Evolutionary conservation across 2,113 vertebrate genomes (phyloP), one percentile per base, ranked within the genome.

Genomic region (Dromaius novaehollandiae): DNA sequence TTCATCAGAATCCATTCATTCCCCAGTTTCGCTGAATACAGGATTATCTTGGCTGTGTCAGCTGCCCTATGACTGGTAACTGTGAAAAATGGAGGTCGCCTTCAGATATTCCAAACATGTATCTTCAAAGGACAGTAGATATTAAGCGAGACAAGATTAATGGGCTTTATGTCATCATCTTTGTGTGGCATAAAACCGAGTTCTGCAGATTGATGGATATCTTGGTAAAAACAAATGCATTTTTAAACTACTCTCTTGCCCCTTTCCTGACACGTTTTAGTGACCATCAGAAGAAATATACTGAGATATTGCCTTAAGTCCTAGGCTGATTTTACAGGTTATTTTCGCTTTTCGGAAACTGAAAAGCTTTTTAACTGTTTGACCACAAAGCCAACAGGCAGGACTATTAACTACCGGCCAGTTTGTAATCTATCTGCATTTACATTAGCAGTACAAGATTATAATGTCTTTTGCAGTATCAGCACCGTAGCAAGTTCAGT

Each of bases 11-110:
- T 89, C 91, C 95, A 97, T 98, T 97, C 97, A 98, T 97, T 96
- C 89, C 93, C 69, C 1, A 2, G 88, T 97, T 97, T 95, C 9
- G 44, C 98, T 98, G 98, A 98, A 97, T 96, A 95, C 95, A 95
- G 96, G 93, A 97, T 98, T 98, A 98, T 98, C 97, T 92, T 93
- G 93, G 91, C 98, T 97, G 91, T 98, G 97, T 98, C 96, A 98
- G 97, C 97, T 97, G 96, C 97, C 97, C 96, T 93, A 42, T 96
- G 95, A 97, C 97, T 97, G 92, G 96, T 91, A 97, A 79, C 91
- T 91, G 30, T 98, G 97, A 97, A 96, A 97, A 98, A 98, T 98
- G 86, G 97, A 98, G 97, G 96, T 97, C 30, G 70, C 92, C 93
- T 97, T 75, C 87, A 91, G 89, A 91, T 95, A 98, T 97, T 97